Evolutionary conservation across 2,797 vertebrate genomes (phyloP), one percentile per base, ranked within the genome.

Genomic region (Acrocephalus scirpaceus): DNA sequence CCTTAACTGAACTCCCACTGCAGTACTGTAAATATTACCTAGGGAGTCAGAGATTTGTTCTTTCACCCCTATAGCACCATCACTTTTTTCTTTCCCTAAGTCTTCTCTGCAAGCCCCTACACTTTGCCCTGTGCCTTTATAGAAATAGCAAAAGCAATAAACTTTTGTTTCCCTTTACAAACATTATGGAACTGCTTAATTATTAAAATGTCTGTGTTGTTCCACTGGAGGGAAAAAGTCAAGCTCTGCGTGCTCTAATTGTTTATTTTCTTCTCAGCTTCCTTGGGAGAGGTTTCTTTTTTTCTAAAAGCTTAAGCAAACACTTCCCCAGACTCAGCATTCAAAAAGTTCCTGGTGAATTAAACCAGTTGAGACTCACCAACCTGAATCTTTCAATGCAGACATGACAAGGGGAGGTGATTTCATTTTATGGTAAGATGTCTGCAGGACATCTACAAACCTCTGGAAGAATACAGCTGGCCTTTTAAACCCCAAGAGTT

Each of bases 261-360:
- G 69, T 97, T 95, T 95, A 74, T 93, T 96, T 96, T 97, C 74
- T 74, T 92, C 88, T 80, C 90, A n/a, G 81, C 75, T 89, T 96
- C 75, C 44, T 93, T 94, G 89, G 78, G 81, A 90, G 32, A 38
- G 53, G 27, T 36, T 82, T 83, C 5, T 1, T 45, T 62, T 47
- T 48, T 62, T 9, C n/a, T 12, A 70, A 57, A 67, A 90, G 42
- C 58, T 88, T 92, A 93, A 76, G 79, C 64, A 92, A 95, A 93
- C 45, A 89, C 83, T 94, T 92, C 65, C 89, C 11, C 50, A 74
- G 69, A 77, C 22, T 79, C 53, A 79, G 38, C 57, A 69, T 69
- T 94, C 53, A 74, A 56, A 76, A 95, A 38, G 18, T 54, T 93
- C 44, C 45, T 72, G 38, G 11, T 95, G 84, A 71, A 85, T 74